phyloP scores from a whole-genome alignment of 2,797 vertebrate species.

The Pipistrellus nathusii region DNA sequence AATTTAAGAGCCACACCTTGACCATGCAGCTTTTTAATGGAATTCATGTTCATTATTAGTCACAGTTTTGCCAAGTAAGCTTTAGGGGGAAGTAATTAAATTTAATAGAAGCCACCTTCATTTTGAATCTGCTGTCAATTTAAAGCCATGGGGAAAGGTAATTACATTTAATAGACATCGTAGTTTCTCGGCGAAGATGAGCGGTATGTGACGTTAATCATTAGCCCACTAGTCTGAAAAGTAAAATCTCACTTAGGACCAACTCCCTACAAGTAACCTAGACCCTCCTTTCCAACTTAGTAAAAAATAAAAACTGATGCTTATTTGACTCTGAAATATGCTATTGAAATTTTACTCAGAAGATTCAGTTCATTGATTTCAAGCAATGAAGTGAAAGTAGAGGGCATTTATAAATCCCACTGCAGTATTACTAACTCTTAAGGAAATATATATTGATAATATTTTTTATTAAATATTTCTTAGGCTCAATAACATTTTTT shows the following conservation, averaged over 20 bases:
- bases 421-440: constrained; percentile 84
- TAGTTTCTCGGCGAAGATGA: constrained; percentile 69
- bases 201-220: constrained; percentile 79
- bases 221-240: constrained; percentile 77
- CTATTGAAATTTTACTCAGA: constrained; percentile 85
- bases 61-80: constrained; percentile 77
- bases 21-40: constrained; percentile 67
- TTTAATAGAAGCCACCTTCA: constrained; percentile 82
- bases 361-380: constrained; percentile 86
- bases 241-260: constrained; percentile 78
- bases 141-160: constrained; percentile 83
- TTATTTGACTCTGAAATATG: constrained; percentile 79
- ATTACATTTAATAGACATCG: constrained; percentile 82
- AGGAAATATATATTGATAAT: constrained; percentile 83
- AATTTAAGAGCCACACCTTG: constrained; percentile 79
- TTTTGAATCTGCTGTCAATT: constrained; percentile 82
- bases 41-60: constrained; percentile 74
- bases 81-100: constrained; percentile 82
- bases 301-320: constrained; percentile 78
- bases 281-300: constrained; percentile 63
- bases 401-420: constrained; percentile 80
- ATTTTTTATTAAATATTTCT: constrained; percentile 83
- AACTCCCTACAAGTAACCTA: constrained; percentile 72
- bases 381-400: constrained; percentile 78
- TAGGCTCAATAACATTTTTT: constrained; percentile 79